phyloP scores from a whole-genome alignment of 2,888 invertebrate genomes.

The Mechanitis mazaeus region DNA sequence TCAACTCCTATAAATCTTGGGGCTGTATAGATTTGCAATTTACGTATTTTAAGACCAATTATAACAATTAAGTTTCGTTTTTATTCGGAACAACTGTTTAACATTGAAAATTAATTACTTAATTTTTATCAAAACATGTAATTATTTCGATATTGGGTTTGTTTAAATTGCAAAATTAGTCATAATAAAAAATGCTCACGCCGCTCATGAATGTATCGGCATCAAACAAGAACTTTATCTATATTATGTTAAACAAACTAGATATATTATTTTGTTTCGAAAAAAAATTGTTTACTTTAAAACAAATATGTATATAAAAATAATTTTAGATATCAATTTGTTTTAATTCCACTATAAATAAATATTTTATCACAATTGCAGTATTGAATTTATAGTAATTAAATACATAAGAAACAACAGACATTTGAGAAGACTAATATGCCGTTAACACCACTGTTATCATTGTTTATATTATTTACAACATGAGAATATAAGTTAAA shows the following conservation, averaged over 20 bases:
- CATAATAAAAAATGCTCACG: constrained; percentile 23
- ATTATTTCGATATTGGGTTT: constrained; percentile 3
- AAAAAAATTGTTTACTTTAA: constrained; percentile 1
- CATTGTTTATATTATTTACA: neutral
- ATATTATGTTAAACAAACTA: constrained; percentile 7
- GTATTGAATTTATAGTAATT: too few species aligned
- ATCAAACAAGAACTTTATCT: constrained; percentile 28
- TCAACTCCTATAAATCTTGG: neutral
- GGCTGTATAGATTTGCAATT: too few species aligned
- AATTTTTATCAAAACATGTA: neutral
- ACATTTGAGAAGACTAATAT: too few species aligned
- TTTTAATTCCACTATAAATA: too few species aligned
- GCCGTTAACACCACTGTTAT: neutral
- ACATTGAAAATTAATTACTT: too few species aligned
- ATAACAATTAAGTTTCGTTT: too few species aligned
- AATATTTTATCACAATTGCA: too few species aligned
- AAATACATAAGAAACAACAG: too few species aligned
- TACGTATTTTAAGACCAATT: too few species aligned
- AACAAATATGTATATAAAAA: neutral
- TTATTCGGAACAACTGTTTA: too few species aligned
- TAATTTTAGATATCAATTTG: neutral
- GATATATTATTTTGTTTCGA: neutral
- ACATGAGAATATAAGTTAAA: too few species aligned
- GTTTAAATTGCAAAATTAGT: constrained; percentile 1
- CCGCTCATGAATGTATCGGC: constrained; percentile 30